Base-by-base conservation (phyloP, 2,113 vertebrate genomes). In the Scatophagus argus region DNA sequence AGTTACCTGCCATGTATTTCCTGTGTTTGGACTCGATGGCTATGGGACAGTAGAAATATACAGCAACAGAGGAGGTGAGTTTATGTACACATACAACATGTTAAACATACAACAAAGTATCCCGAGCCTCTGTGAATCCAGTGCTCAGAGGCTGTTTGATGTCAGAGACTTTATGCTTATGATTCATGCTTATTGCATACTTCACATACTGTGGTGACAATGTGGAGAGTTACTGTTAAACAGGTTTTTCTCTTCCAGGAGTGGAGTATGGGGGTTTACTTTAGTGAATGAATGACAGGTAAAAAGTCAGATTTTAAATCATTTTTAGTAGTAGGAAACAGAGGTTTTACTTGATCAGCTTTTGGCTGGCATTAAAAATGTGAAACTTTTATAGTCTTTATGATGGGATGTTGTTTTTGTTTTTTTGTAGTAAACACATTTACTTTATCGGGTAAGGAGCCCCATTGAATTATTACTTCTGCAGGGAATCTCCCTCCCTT, bases 51-150 rank as follows among this genome's bases (percentile, higher is more conserved):
- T 38, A 27, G 17, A 49, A 49, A 38, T 16, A 63, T 36, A 11
- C 12, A 17, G 27, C 27, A 38, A 36, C 38, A 27, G 44, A 54
- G 46, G 39, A 74, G 56, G 51, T 59, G 23, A 66, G 52, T 71
- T 44, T 8, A 56, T 21, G 14, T 10, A 14, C n/a, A 54, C 32
- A 41, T 9, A n/a, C 31, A 23, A n/a, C 52, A 29, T 7, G 6
- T 23, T 39, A n/a, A 38, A 43, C 5, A 1, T 21, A 21, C 23
- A 21, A 0, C 6, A 21, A n/a, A 14, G 10, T 27, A 4, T 4
- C 49, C n/a, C 6, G 14, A 67, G 19, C 13, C 31, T 34, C 21
- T 52, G 1, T 21, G 27, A 44, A 43, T 11, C 43, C 5, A 51
- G 12, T 17, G 34, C 58, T 52, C 34, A 34, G 7, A 43, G 14